Evolutionary conservation across 1,140 invertebrate species (phyloP).

Genomic region (Pseudomyrmex sp.): DNA sequence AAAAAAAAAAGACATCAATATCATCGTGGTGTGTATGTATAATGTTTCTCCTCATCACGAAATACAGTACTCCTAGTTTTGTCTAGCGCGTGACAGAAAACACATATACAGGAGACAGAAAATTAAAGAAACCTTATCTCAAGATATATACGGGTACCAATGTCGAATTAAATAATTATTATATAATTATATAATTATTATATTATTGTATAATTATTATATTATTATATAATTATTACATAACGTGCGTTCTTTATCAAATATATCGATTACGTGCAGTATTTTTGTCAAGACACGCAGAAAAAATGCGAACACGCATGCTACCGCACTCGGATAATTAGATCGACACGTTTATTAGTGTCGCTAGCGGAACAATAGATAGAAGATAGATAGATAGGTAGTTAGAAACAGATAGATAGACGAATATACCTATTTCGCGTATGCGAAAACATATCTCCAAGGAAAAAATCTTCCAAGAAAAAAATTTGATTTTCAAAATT

Average conservation of each 20-base stretch:
- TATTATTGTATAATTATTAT: too few species aligned
- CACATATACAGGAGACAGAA: not conserved
- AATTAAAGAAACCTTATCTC: slow-evolving; percentile 28
- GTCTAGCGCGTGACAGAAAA: not conserved
- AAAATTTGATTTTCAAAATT: not conserved
- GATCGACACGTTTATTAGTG: slow-evolving; percentile 68
- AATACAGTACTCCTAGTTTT: slow-evolving; percentile 9
- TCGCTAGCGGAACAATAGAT: slow-evolving; percentile 71
- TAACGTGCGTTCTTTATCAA: slow-evolving; percentile 13
- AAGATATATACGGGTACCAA: slow-evolving; percentile 27
- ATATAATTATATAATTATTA: too few species aligned
- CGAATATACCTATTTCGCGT: slow-evolving; percentile 64
- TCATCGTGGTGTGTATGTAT: too few species aligned
- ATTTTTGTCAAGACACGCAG: slow-evolving; percentile 41
- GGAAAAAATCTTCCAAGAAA: not conserved
- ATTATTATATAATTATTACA: not conserved
- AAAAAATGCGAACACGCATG: slow-evolving; percentile 39
- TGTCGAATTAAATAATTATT: slow-evolving; percentile 7
- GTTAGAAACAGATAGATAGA: slow-evolving; percentile 68
- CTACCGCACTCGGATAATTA: slow-evolving; percentile 62
- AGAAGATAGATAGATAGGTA: slow-evolving; percentile 70
- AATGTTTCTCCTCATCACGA: not conserved
- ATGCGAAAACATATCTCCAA: slow-evolving; percentile 13
- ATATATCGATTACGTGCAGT: slow-evolving; percentile 7
- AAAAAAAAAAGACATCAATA: too few species aligned